Base-by-base conservation (phyloP, 2,797 vertebrate species). In the Hippocampus kuda region DNA sequence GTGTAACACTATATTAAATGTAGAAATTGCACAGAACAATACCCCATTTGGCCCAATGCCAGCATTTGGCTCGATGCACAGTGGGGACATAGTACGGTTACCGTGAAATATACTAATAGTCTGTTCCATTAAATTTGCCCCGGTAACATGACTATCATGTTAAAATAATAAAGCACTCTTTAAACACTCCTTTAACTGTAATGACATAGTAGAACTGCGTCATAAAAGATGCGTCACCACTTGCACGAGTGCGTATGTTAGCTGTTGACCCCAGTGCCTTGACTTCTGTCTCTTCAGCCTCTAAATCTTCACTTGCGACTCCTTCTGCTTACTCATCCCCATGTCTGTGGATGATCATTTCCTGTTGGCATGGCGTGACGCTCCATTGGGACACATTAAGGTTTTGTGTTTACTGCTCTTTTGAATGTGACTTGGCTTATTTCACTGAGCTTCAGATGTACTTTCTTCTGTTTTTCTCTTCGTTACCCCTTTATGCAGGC, bases 181-280 rank as follows among this genome's bases (percentile, higher is more conserved):
- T 26, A 57, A 57, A 57, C 54, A 57, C 54, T 57, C 54, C 24
- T 13, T 57, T 57, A 57, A 57, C 54, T 57, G 54, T 57, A 26
- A 57, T 57, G 24, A 57, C 54, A 57, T 13, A 57, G 13, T 57
- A 26, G 13, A 27, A 57, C 54, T 57, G 54, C 3, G 5, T 57
- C 26, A 57, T 57, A 57, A 57, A 57, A 57, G 24, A 13, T 24
- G 54, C 11, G 24, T 57, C 54, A 24, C 3, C 24, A 57, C n/a
- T 57, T 24, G 20, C 5, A 20, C 34, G 6, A 38, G 34, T 20
- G 6, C 7, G 49, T 51, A 51, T 51, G 20, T 51, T 22, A 51
- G 49, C 15, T 38, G 34, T 38, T 38, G 34, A 38, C 6, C 34
- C 7, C 34, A 38, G 34, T 38, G 34, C 34, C 6, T 38, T 38